Evolutionary conservation across 1,140 invertebrate genomes (phyloP), one percentile per base, ranked within the genome.

Genomic region (Panagrolaimus sp.): DNA sequence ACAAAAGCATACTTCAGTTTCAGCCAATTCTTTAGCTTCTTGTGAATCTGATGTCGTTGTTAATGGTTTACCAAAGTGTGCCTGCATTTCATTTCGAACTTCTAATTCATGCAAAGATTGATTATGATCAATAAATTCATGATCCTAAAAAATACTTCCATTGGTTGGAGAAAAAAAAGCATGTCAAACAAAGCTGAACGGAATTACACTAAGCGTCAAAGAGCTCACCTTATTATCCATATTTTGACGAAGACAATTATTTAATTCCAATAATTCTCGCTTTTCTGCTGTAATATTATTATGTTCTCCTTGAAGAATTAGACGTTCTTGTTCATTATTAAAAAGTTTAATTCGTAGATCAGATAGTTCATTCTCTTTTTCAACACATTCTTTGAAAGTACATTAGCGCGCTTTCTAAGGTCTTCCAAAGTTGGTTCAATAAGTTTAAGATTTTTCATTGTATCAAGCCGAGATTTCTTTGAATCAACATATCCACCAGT

Each of bases 401-500:
- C 20, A 9, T 27, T 47, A 31, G 63, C 63, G 20, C 63, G 47
- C 9, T 43, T 46, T 42, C 73, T 70, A 9, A 68, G 65, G 31
- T 64, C 65, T 8, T 70, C 65, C 13, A 70, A 9, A 13, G 27
- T 11, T 27, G 51, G 51, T 11, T 57, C 51, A 20, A 57, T 4
- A 4, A 16, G 1, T 8, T 20, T 27, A 4, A 57, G 20, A 57
- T 57, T 62, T 2, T 48, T 69, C 14, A 90, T 93, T 84, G 97
- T 91, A 84, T 98, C 96, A 5, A 99, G 86, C 62, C 95, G 90
- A 0, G 93, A 98, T 65, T 92, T 87, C 1, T 92, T 89, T 5
- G 92, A 92, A 83, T 98, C 98, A 84, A 97, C 96, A 81, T 98
- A 98, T 72, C 96, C 96, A 45, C 96, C 96, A 3, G 96, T 98